These are phyloP conservation scores for Babyrousa celebensis DNA, from an alignment of 2,797 vertebrate genomes.

Conservation along the genomic window DNA sequence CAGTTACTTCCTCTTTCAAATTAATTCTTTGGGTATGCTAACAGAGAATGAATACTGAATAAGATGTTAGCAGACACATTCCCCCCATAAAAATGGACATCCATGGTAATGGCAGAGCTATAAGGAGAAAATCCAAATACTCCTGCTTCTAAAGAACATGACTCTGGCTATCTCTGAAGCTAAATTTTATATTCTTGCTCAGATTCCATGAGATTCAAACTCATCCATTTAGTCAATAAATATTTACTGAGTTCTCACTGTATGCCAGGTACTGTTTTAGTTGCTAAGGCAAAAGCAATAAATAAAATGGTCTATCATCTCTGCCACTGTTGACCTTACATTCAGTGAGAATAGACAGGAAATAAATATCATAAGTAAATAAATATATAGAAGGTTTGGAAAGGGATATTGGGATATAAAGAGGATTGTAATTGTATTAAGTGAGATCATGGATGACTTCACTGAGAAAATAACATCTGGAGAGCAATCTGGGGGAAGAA, in stretches of 20 bases:
- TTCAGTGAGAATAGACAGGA: neutral
- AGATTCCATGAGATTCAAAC: neutral
- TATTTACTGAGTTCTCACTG: neutral
- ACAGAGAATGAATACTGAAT: neutral
- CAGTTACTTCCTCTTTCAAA: neutral
- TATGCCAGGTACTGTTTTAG: neutral
- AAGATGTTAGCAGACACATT: neutral
- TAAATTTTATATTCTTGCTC: neutral
- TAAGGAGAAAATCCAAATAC: neutral
- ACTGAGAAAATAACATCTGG: neutral
- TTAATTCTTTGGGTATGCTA: neutral
- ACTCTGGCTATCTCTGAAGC: slow-evolving; percentile 7
- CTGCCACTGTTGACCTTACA: neutral
- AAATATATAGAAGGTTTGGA: neutral
- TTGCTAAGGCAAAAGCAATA: neutral
- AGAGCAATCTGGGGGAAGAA: neutral
- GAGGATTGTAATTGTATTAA: neutral
- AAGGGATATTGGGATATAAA: neutral
- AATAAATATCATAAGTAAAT: neutral
- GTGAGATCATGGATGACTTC: neutral
- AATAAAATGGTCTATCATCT: neutral
- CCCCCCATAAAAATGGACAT: neutral
- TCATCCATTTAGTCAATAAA: slow-evolving; percentile 36
- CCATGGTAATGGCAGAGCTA: neutral
- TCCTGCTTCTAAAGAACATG: neutral